Evolutionary conservation across 2,797 vertebrate genomes (phyloP), one percentile per base, ranked within the genome.

Genomic region (Phataginus tricuspis): DNA sequence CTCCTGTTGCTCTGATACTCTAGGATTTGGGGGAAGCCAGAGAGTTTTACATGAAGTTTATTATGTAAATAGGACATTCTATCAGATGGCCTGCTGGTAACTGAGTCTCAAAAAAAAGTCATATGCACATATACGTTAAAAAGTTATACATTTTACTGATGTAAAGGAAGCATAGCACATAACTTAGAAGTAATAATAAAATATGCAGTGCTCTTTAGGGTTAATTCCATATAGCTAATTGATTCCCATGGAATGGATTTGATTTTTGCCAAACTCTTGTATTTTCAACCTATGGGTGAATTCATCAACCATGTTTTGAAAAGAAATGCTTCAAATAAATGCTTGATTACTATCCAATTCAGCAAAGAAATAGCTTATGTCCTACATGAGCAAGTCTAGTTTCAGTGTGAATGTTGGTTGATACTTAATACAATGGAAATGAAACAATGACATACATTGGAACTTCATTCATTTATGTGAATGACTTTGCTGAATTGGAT

Each of bases 171-270:
- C 37, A 10, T 59, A 51, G 31, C 53, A 86, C 10, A 82, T 83
- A 72, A 37, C 49, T 90, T 78, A 74, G 27, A 90, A 90, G 77
- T 61, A 89, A 89, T 45, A 53, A 61, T 74, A 85, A 79, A 91
- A 79, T 72, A 61, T n/a, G 31, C 34, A 74, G 13, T 94, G 55
- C 27, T 69, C 39, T 86, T 79, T 69, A 55, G 66, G 84, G 21
- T 69, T 87, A 91, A 87, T 84, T 95, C 16, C 23, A 39, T 21
- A 49, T 13, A 79, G 19, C 57, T 88, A 84, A 51, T 64, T 61
- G 25, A 75, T 69, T 83, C 64, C 83, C 34, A 75, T 6, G 31
- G 34, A 71, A 39, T 92, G 5, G 1, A 77, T 90, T 85, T 84
- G 55, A 78, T 16, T 69, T 85, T 75, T 88, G 51, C 27, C 21